Evolutionary conservation across 2,888 invertebrate genomes (phyloP), one percentile per base, ranked within the genome.

Genomic region (Capitulum mitella): DNA sequence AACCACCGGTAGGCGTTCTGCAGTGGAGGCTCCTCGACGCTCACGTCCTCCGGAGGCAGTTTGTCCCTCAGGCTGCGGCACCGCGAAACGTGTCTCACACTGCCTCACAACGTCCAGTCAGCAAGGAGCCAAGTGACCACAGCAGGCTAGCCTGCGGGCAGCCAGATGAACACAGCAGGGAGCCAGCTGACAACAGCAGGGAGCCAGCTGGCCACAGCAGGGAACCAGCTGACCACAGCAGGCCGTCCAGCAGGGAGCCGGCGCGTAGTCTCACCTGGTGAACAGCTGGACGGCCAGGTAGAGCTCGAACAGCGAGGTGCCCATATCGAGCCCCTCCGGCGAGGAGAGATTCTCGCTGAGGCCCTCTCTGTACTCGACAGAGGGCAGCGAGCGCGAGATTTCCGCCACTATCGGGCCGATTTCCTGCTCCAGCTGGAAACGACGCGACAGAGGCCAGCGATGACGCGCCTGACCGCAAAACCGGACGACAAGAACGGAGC

Each of bases 261-360:
- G n/a, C n/a, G 58, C 29, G 5, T 54, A 14, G 40, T 32, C 79
- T 29, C 54, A 79, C 79, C 58, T 85, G 79, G 85, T 83, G 87
- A 95, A 95, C 86, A 95, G 91, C 85, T 97, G 95, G 79, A 98
- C 86, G 0, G 94, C 91, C 81, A 98, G 89, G 86, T 98, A 98
- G 16, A 98, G 88, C 86, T 97, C 96, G 86, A 98, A 96, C 78
- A 98, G 87, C 3, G 93, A 92, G 0, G 95, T 96, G 0, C 95
- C 95, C 89, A 93, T 91, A 2, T 91, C 90, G 64, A 94, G 86
- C 26, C 92, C 91, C 82, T 92, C 91, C 29, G 88, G 76, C 29
- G 76, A 46, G 1, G 46, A 46, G n/a, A 48, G 86, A 8, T 89
- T 88, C 58, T 80, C 77, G 46, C 81, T 80, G 51, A 37, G 32